Base-by-base conservation (phyloP, 2,113 vertebrate species). In the Chlorodrepanis virens region DNA sequence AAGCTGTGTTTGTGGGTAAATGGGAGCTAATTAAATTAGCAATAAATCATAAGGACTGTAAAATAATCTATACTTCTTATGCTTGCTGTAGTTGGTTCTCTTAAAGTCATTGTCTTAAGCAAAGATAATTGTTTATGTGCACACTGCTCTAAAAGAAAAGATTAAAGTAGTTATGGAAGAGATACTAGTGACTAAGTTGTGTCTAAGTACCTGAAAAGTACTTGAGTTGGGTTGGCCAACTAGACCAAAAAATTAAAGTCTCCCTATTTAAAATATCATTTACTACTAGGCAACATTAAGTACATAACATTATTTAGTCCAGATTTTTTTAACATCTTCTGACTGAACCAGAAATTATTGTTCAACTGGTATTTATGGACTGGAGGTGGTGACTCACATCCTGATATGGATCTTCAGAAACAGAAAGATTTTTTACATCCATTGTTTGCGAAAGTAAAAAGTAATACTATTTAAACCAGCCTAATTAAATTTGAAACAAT, bases 1-100 rank as follows among this genome's bases (percentile, higher is more conserved):
- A 88, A 93, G 42, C 68, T 90, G 61, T 83, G 59, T 88, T 94
- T 90, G 59, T 97, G 88, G 59, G 65, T 83, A 90, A 94, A 97
- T 31, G 17, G 11, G 7, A 95, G 42, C 14, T 80, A 96, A 94
- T 94, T 93, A 93, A 88, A 68, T 60, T 85, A 91, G 19, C 49
- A 91, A 53, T 93, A 88, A 92, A 60, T 20, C 70, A 80, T 90
- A 90, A 88, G 40, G 71, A 59, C 54, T 90, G n/a, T 88, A 92
- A 94, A 92, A 85, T n/a, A 83, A 77, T 7, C 0, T 70, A 37
- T 67, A 83, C 29, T 74, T 70, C 84, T 89, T 89, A 70, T 83
- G 52, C 19, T 77, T 78, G 16, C 35, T 80, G 29, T 80, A 77
- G 40, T 24, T 23, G 3, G 5, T 81, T 86, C 33, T 86, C 42